Evolutionary conservation across 1,140 invertebrate genomes (phyloP).

Genomic region (Hyposmocoma kahamanoa): DNA sequence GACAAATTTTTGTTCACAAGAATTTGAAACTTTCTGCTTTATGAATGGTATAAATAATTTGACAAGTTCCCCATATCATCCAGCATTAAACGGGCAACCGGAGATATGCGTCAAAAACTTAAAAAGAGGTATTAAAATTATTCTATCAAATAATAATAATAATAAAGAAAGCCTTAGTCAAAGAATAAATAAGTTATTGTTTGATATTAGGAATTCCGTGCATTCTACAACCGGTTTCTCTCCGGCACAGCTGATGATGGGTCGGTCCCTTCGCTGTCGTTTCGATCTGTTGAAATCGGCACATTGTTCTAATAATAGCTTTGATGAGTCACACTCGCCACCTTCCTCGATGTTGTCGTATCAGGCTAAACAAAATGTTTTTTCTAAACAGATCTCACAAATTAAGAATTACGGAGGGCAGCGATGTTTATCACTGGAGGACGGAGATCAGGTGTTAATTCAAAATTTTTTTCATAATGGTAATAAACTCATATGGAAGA

Average conservation of each 20-base stretch:
- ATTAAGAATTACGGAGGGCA: slow-evolving; percentile 3
- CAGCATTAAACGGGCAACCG: slow-evolving; percentile 4
- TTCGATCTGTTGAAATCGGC: not conserved
- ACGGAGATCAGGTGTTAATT: not conserved
- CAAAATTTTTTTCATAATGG: slow-evolving; percentile 1
- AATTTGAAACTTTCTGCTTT: not conserved
- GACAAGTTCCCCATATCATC: slow-evolving; percentile 1
- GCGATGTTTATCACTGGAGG: not conserved
- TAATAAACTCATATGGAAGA: slow-evolving; percentile 2
- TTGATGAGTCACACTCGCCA: not conserved
- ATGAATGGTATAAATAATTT: not conserved
- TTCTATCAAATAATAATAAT: not conserved
- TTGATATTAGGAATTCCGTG: not conserved
- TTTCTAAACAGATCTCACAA: slow-evolving; percentile 4
- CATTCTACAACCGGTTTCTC: slow-evolving; percentile 9
- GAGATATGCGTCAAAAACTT: not conserved
- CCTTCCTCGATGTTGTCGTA: not conserved
- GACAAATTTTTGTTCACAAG: not conserved
- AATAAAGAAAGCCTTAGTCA: not conserved
- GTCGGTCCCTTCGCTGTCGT: slow-evolving; percentile 4
- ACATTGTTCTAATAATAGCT: not conserved
- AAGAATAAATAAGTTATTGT: slow-evolving; percentile 4
- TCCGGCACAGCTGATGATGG: slow-evolving; percentile 4
- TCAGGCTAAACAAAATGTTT: slow-evolving; percentile 8
- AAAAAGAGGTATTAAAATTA: not conserved